Percentiles rank a stretch among this genome's conserved stretches.
These are phyloP conservation scores for Margarornis squamiger DNA, from an alignment of 2,797 vertebrate species.

Conservation along the genomic window DNA sequence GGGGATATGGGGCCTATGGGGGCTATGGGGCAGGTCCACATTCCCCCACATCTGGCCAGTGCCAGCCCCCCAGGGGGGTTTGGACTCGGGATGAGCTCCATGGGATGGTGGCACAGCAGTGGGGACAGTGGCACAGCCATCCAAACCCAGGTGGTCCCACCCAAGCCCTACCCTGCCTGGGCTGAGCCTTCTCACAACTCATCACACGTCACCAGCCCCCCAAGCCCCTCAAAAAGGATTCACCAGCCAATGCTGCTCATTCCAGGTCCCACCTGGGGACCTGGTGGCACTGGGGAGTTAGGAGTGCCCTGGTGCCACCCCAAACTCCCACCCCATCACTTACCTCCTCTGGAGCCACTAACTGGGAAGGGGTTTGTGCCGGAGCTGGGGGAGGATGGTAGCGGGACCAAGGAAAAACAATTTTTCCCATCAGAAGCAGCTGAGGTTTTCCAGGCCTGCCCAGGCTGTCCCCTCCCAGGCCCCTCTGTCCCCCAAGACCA, in stretches of 20 bases:
- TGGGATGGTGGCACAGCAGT: background rate
- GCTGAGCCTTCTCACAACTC: background rate
- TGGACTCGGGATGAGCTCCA: background rate
- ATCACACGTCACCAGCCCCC: rapidly evolving
- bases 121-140: background rate
- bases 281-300: background rate
- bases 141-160: background rate
- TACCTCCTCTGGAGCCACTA: conserved; percentile 38
- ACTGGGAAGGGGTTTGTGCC: background rate
- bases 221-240: background rate
- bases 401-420: background rate
- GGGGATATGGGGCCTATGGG: rapidly evolving
- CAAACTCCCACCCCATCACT: background rate
- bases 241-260: background rate
- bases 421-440: background rate
- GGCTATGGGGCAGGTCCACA: rapidly evolving
- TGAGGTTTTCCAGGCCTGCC: background rate
- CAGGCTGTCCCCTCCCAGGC: background rate
- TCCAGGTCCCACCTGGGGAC: background rate
- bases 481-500: background rate
- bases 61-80: background rate
- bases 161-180: background rate
- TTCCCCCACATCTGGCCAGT: rapidly evolving
- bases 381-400: rapidly evolving
- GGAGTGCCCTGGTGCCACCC: background rate